These are phyloP conservation scores for Pocillopora meandrina DNA, from an alignment of 92 coral and sea anemone species.

Conservation along the genomic window DNA sequence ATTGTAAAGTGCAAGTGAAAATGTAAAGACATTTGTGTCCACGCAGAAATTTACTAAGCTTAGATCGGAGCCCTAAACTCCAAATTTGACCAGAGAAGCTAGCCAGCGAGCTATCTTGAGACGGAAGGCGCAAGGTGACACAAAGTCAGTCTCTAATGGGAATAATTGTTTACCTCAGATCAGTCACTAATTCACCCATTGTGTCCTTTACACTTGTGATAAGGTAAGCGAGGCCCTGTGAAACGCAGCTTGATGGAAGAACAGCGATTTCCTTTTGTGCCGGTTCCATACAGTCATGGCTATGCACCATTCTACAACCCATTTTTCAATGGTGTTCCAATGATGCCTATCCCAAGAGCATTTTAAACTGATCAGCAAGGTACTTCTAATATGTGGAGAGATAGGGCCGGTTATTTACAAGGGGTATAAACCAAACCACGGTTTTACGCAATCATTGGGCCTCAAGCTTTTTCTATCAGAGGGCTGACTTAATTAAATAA, in stretches of 20 bases:
- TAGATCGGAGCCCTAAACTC: too few relatives aligned
- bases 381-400: not conserved
- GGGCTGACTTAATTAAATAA: too few relatives aligned
- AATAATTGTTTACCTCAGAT: not conserved
- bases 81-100: too few relatives aligned
- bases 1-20: not conserved
- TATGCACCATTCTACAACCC: slow-evolving; percentile 28
- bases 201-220: not conserved
- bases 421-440: too few relatives aligned
- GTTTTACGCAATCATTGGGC: too few relatives aligned
- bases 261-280: slow-evolving; percentile 3
- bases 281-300: slow-evolving; percentile 25
- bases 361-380: not conserved
- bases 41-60: not conserved
- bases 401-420: too few relatives aligned
- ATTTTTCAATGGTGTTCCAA: slow-evolving; percentile 9
- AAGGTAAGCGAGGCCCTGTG: slow-evolving; percentile 28
- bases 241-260: slow-evolving; percentile 21
- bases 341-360: slow-evolving; percentile 11
- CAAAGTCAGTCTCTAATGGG: not conserved
- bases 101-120: too few relatives aligned
- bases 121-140: too few relatives aligned
- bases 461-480: too few relatives aligned
- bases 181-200: not conserved
- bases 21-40: not conserved